These are phyloP conservation scores for Eristalis tenax DNA, from an alignment of 2,888 invertebrate species.

Conservation along the genomic window DNA sequence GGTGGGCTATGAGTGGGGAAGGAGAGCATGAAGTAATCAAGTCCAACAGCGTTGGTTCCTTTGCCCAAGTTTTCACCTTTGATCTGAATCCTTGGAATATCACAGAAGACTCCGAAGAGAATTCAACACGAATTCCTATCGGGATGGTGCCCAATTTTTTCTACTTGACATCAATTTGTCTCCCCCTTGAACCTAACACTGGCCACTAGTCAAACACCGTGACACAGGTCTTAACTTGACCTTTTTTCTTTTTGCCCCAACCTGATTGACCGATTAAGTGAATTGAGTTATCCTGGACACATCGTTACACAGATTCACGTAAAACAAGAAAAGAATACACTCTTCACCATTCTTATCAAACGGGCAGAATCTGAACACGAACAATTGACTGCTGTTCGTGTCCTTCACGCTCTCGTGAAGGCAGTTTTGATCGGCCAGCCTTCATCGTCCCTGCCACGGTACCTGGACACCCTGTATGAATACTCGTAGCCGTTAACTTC, in stretches of 20 bases:
- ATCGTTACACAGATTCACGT: conserved; percentile 45
- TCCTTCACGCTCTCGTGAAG: conserved; percentile 46
- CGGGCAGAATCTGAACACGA: conserved; percentile 45
- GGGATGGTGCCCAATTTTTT: background rate
- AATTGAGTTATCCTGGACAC: conserved; percentile 62
- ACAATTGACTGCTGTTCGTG: conserved; percentile 50
- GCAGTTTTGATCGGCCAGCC: conserved; percentile 20
- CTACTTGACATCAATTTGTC: conserved; percentile 21
- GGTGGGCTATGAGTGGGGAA: background rate
- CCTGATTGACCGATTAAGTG: conserved; percentile 62
- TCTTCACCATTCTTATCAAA: conserved; percentile 26
- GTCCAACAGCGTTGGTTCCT: background rate
- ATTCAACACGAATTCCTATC: background rate
- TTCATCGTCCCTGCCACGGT: conserved; percentile 21
- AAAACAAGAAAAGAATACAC: background rate
- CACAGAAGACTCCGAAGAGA: background rate
- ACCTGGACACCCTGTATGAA: conserved; percentile 34
- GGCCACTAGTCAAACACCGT: conserved; percentile 25
- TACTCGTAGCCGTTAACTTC: background rate
- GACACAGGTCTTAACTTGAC: conserved; percentile 40
- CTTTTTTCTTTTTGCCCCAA: background rate
- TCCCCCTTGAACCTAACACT: conserved; percentile 17
- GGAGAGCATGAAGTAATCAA: background rate
- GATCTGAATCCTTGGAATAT: background rate
- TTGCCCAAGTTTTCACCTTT: background rate